Conservation (phyloP, 1,140 invertebrate genomes). For the Drosophila saltans region DNA sequence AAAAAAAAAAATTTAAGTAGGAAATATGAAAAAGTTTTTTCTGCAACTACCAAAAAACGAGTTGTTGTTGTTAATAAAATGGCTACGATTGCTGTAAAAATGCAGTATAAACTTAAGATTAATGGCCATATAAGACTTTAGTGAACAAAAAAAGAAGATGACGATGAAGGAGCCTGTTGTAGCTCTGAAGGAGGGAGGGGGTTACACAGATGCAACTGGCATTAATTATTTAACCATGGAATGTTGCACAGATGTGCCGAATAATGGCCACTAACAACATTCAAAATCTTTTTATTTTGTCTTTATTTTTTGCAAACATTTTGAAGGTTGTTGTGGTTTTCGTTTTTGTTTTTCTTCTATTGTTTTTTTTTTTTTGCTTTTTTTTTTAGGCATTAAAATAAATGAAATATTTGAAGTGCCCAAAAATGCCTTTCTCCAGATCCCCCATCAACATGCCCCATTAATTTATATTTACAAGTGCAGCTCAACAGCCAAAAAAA, state of each 20-base stretch:
- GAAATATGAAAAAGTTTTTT: slow-evolving; percentile 28
- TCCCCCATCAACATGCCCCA: slow-evolving; percentile 43
- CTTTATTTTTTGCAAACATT: slow-evolving; percentile 46
- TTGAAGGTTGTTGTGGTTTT: slow-evolving; percentile 50
- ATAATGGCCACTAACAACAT: slow-evolving; percentile 38
- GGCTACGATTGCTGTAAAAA: slow-evolving; percentile 40
- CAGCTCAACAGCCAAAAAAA: slow-evolving; percentile 25
- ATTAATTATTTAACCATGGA: slow-evolving; percentile 69
- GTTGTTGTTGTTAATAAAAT: slow-evolving; percentile 53
- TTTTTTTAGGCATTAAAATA: slow-evolving; percentile 30
- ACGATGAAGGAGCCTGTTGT: neutral
- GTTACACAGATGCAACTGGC: slow-evolving; percentile 41
- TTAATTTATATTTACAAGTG: slow-evolving; percentile 59
- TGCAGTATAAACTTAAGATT: slow-evolving; percentile 65
- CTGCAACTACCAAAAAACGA: slow-evolving; percentile 49
- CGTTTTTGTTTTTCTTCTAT: slow-evolving; percentile 1
- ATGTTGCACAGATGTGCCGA: slow-evolving; percentile 66
- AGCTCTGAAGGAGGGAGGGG: neutral
- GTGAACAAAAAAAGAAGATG: no score
- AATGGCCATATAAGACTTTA: slow-evolving; percentile 51
- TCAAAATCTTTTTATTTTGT: slow-evolving; percentile 49
- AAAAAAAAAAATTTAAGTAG: slow-evolving; percentile 31
- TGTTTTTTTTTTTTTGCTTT: slow-evolving; percentile 16
- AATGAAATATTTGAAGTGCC: slow-evolving; percentile 37
- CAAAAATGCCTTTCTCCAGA: slow-evolving; percentile 45